Evolutionary conservation across 2,888 invertebrate species (phyloP).

Genomic region (Troides aeacus): DNA sequence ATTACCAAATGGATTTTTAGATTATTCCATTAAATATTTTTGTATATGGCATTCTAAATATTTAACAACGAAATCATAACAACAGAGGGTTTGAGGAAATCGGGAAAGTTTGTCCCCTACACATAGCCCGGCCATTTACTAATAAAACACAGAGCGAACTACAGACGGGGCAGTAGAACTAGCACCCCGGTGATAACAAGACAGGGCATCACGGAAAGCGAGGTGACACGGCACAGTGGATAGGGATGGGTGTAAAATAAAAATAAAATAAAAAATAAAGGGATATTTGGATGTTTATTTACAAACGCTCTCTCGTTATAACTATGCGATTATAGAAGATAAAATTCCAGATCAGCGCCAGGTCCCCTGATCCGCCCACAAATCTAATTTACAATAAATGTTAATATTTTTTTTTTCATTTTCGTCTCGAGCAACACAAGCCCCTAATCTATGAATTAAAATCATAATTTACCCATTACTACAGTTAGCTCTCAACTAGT

Average conservation of each 20-base stretch:
- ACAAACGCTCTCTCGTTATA: slow-evolving; percentile 74
- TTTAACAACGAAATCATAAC: neutral
- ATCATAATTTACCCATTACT: slow-evolving; percentile 72
- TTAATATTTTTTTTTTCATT: slow-evolving; percentile 51
- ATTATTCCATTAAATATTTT: neutral
- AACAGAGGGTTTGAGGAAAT: neutral
- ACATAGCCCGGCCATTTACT: slow-evolving; percentile 4
- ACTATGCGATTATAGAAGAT: slow-evolving; percentile 73
- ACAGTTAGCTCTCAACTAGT: slow-evolving; percentile 60
- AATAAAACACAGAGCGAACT: slow-evolving; percentile 19
- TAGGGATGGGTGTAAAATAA: slow-evolving; percentile 55
- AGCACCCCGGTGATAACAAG: neutral
- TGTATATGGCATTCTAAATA: neutral
- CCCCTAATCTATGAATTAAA: slow-evolving; percentile 62
- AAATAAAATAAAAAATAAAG: slow-evolving; percentile 73
- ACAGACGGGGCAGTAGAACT: neutral
- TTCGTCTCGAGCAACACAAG: slow-evolving; percentile 59
- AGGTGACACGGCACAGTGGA: slow-evolving; percentile 42
- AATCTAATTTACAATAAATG: slow-evolving; percentile 64
- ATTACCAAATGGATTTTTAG: too few species aligned
- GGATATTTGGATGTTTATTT: slow-evolving; percentile 79
- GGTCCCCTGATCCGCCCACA: slow-evolving; percentile 69
- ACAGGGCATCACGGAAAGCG: slow-evolving; percentile 38
- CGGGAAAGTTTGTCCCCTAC: too few species aligned
- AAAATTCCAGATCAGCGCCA: slow-evolving; percentile 68